Evolutionary conservation across 2,797 vertebrate species (phyloP), one percentile per base, ranked within the genome.

Genomic region (Rhabdophis nuchalis): DNA sequence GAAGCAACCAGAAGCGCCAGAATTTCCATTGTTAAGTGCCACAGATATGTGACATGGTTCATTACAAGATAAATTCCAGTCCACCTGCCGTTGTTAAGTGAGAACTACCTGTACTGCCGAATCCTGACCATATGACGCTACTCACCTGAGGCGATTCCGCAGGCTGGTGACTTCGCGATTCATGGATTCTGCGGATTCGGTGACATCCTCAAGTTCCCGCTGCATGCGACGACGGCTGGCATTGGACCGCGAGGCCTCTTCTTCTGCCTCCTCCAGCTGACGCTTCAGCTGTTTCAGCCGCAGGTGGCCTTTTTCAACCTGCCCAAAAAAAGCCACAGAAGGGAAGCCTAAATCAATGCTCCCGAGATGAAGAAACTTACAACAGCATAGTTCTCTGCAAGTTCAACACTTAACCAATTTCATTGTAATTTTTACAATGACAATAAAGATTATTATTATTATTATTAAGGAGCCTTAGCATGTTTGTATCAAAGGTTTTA

Each of bases 251-350:
- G 99, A 99, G 4, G 98, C 98, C 93, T 99, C 99, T 95, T 99
- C 99, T 95, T 99, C 99, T 1, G 98, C 98, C 96, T 99, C 98
- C 94, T 99, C 98, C 96, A 99, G 97, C 96, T 99, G 98, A 93
- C 98, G 95, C 97, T 99, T 99, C 95, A 99, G 97, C 97, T 99
- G 98, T 94, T 98, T 98, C 96, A 98, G 96, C 0, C 99, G 98
- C 0, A 97, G 97, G 97, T 98, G 98, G 0, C 98, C 98, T 89
- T 99, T 99, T 95, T 99, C 98, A 97, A 99, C 94, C 99, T 99
- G 95, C 23, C 61, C 61, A 91, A 53, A 16, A 88, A 16, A 8
- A 27, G 11, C 0, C 18, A 54, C 16, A 23, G 46, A n/a, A 77
- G 52, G 3, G 11, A 82, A 25, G 54, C 46, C 46, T 85, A 41